phyloP scores from a whole-genome alignment of 92 coral and sea anemone genomes.

The Porites cylindrica region DNA sequence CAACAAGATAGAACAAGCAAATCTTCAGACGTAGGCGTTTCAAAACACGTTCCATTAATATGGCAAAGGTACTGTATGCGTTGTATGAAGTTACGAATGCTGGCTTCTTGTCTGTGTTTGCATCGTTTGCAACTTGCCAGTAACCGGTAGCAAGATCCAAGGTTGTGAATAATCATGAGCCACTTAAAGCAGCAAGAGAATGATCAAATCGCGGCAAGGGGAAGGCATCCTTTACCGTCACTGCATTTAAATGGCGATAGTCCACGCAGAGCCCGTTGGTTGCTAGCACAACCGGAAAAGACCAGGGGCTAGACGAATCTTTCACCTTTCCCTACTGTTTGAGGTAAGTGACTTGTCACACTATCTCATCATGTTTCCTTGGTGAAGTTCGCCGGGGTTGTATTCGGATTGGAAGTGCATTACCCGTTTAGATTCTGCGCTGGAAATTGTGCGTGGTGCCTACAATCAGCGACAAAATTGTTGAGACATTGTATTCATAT shows the following conservation, averaged over 20 bases:
- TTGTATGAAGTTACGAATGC: slow-evolving; percentile 18
- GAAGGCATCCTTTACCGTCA: slow-evolving; percentile 58
- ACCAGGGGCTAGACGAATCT: slow-evolving; percentile 8
- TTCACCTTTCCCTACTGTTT: slow-evolving; percentile 29
- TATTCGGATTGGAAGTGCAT: slow-evolving; percentile 42
- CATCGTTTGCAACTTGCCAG: neutral
- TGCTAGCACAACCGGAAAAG: slow-evolving; percentile 49
- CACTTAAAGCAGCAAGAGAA: slow-evolving; percentile 41
- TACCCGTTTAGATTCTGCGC: slow-evolving; percentile 41
- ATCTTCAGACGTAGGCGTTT: slow-evolving; percentile 26
- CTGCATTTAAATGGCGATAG: slow-evolving; percentile 52
- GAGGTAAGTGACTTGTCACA: slow-evolving; percentile 31
- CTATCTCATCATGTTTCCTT: slow-evolving; percentile 42
- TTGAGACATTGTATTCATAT: no score
- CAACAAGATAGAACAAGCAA: slow-evolving; percentile 15
- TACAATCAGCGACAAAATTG: no score
- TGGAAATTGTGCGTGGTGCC: slow-evolving; percentile 37
- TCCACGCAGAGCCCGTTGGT: slow-evolving; percentile 46
- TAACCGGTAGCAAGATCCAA: slow-evolving; percentile 33
- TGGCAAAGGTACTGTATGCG: slow-evolving; percentile 34
- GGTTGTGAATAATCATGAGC: slow-evolving; percentile 23
- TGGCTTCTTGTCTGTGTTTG: slow-evolving; percentile 25
- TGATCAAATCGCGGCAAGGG: slow-evolving; percentile 58
- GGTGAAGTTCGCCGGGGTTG: slow-evolving; percentile 51
- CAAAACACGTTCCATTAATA: slow-evolving; percentile 47